Evolutionary conservation across 2,113 vertebrate species (phyloP).

Genomic region (Leucosticte australis): DNA sequence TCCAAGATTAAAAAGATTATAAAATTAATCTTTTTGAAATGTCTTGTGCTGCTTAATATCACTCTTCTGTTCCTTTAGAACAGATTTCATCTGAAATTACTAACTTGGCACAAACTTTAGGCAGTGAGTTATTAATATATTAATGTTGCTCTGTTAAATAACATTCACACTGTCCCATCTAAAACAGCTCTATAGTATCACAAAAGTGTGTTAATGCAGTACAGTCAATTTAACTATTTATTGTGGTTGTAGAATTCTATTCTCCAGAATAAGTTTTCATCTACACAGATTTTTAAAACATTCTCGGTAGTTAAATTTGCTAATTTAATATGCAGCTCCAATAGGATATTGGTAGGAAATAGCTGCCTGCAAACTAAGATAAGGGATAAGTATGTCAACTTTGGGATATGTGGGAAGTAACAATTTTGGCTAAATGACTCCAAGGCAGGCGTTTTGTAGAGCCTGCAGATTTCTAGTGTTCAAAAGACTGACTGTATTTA

Average conservation of each 20-base stretch:
- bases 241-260: not conserved
- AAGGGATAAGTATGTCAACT: slow-evolving; percentile 7
- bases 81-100: not conserved
- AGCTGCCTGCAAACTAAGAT: slow-evolving; percentile 14
- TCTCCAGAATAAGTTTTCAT: not conserved
- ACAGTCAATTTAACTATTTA: not conserved
- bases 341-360: slow-evolving; percentile 17
- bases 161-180: not conserved
- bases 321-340: not conserved
- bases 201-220: not conserved
- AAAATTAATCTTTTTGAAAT: not conserved
- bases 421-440: not conserved
- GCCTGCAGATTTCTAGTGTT: not conserved
- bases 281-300: not conserved
- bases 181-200: not conserved
- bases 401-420: slow-evolving; percentile 9
- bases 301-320: not conserved
- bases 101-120: not conserved
- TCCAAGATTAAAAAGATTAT: not conserved
- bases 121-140: not conserved
- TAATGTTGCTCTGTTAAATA: not conserved
- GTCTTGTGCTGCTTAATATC: not conserved
- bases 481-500: not conserved
- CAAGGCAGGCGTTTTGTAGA: not conserved
- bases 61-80: not conserved